A percentile compares a stretch with the other conserved stretches of the same genome.
These are phyloP conservation scores for Aradophagus sp. DNA, from an alignment of 1,140 invertebrate genomes.

Conservation along the genomic window DNA sequence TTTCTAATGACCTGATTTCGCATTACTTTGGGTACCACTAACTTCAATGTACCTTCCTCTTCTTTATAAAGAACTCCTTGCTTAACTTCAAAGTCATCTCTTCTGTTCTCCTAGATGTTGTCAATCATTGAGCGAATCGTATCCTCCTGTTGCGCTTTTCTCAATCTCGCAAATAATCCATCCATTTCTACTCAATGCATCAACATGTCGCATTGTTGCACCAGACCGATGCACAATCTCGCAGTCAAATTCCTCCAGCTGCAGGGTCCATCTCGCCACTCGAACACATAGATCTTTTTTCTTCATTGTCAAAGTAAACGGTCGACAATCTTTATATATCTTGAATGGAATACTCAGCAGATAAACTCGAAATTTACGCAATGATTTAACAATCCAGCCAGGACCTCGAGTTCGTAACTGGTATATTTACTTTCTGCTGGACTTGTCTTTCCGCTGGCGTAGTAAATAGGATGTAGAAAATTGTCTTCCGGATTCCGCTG, in stretches of 20 bases:
- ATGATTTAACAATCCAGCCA: slow-evolving; percentile 47
- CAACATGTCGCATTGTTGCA: slow-evolving; percentile 21
- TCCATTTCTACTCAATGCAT: not conserved
- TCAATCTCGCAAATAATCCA: too few relatives aligned
- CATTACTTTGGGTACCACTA: slow-evolving; percentile 10
- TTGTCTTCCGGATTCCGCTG: slow-evolving; percentile 19
- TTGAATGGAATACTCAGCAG: slow-evolving; percentile 58
- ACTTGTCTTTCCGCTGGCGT: slow-evolving; percentile 55
- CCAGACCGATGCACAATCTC: slow-evolving; percentile 45
- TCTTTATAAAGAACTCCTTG: slow-evolving; percentile 2
- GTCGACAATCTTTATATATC: slow-evolving; percentile 59
- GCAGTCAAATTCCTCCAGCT: slow-evolving; percentile 61
- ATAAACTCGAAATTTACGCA: slow-evolving; percentile 62
- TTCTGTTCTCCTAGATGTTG: too few relatives aligned
- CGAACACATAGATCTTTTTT: slow-evolving; percentile 53
- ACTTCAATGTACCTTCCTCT: slow-evolving; percentile 4
- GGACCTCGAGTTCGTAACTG: slow-evolving; percentile 55
- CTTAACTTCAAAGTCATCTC: too few relatives aligned
- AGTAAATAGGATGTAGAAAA: slow-evolving; percentile 56
- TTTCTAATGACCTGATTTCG: not conserved
- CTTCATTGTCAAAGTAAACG: slow-evolving; percentile 58
- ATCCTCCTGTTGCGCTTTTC: too few relatives aligned
- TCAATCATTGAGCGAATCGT: too few relatives aligned
- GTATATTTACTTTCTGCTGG: slow-evolving; percentile 53
- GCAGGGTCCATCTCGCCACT: slow-evolving; percentile 57